These are phyloP conservation scores for Apodemia zela DNA, from an alignment of 2,888 invertebrate genomes.

Conservation along the genomic window DNA sequence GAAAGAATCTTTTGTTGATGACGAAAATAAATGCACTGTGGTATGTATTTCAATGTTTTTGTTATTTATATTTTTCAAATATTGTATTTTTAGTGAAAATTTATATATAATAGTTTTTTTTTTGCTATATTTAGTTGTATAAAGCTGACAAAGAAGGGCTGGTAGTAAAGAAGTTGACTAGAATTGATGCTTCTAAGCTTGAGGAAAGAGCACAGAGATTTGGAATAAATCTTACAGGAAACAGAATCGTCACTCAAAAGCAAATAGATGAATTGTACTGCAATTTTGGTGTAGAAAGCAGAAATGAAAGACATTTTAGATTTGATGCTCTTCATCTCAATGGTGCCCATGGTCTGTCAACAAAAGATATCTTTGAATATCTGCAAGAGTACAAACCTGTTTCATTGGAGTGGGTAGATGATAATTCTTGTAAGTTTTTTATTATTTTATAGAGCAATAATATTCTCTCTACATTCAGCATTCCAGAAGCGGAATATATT, in stretches of 20 bases:
- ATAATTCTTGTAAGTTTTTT: constrained; percentile 83
- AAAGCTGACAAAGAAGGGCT: constrained; percentile 58
- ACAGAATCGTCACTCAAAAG: constrained; percentile 60
- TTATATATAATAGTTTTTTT: constrained; percentile 3
- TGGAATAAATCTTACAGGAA: constrained; percentile 67
- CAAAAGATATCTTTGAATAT: constrained; percentile 89
- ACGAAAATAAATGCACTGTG: constrained; percentile 42
- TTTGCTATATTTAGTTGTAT: constrained; percentile 43
- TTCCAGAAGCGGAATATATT: too few species aligned
- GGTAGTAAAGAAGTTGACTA: constrained; percentile 55
- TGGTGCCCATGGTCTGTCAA: constrained; percentile 87
- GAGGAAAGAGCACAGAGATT: constrained; percentile 70
- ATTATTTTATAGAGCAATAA: background rate
- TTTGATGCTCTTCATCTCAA: constrained; percentile 88
- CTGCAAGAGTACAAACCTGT: constrained; percentile 88
- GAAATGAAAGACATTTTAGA: constrained; percentile 82
- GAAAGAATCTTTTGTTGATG: constrained; percentile 35
- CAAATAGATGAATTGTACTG: constrained; percentile 71
- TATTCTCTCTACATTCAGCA: too few species aligned
- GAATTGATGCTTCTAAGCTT: constrained; percentile 63
- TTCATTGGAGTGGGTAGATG: constrained; percentile 90
- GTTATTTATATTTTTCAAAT: background rate
- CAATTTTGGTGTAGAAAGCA: constrained; percentile 69
- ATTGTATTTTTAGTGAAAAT: background rate
- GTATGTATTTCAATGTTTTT: constrained; percentile 38